Base-by-base conservation (phyloP, 2,888 invertebrate genomes). In the Tipula confusa region DNA sequence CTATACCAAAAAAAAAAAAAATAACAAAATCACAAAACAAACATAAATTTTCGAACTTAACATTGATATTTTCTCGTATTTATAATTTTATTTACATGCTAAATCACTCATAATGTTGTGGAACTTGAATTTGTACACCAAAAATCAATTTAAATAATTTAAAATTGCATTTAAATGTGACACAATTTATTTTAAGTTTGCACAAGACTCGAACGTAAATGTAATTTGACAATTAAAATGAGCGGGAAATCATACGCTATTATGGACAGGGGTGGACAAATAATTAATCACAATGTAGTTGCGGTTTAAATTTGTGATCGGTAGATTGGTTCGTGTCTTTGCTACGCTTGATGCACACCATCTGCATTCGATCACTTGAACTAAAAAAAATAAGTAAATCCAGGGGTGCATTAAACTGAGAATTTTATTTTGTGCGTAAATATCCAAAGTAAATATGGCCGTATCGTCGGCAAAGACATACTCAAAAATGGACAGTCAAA, bases 1-100 rank as follows among this genome's bases (percentile, higher is more conserved):
- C 88, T 89, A 80, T 7, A 79, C 29, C 9, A 7, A 28, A 79
- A 18, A 3, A 43, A 43, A 43, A 43, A 36, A 2, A 36, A 36
- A 36, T 7, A n/a, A n/a, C n/a, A n/a, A n/a, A n/a, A n/a, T n/a
- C n/a, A n/a, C n/a, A n/a, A n/a, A n/a, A n/a, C n/a, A n/a, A n/a
- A n/a, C n/a, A n/a, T n/a, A n/a, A n/a, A n/a, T n/a, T n/a, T n/a
- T n/a, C n/a, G n/a, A n/a, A n/a, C n/a, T n/a, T n/a, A n/a, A n/a
- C n/a, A n/a, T n/a, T n/a, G n/a, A n/a, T n/a, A n/a, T n/a, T n/a
- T n/a, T n/a, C n/a, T n/a, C n/a, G n/a, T n/a, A n/a, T 24, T 2
- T 9, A 24, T 24, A 24, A 24, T 64, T 43, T 24, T 64, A 64
- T 24, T 64, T 24, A 64, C 64, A 9, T 64, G 64, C 9, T 18